Evolutionary conservation across 1,140 invertebrate genomes (phyloP).

Genomic region (Drosophila equinoxialis): DNA sequence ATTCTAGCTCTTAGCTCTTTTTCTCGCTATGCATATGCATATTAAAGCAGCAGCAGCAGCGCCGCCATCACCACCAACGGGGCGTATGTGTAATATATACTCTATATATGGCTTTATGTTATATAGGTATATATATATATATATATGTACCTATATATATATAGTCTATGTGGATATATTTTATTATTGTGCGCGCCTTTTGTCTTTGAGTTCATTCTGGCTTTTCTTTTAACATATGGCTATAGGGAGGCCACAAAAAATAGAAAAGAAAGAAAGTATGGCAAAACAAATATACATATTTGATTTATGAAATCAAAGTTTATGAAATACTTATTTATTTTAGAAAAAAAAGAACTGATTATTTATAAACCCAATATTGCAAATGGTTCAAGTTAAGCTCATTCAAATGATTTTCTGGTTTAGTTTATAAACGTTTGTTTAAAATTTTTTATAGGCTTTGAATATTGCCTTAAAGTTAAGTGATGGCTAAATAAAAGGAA

Average conservation of each 20-base stretch:
- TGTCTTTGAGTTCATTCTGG: conserved; percentile 50
- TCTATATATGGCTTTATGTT: conserved; percentile 38
- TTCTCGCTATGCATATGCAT: conserved; percentile 63
- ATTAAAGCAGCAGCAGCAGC: conserved; percentile 58
- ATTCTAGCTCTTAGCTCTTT: conserved; percentile 8
- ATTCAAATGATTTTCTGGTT: too few relatives aligned
- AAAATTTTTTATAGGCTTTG: too few relatives aligned
- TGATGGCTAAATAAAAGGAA: too few relatives aligned
- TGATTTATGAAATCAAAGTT: conserved; percentile 10
- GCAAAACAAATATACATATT: conserved; percentile 68
- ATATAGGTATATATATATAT: conserved; percentile 27
- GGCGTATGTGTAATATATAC: conserved; percentile 71
- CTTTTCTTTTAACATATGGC: conserved; percentile 44
- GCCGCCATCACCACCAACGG: conserved; percentile 6
- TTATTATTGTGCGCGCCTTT: conserved; percentile 54
- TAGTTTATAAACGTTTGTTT: too few relatives aligned
- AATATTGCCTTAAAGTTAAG: too few relatives aligned
- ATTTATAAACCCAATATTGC: not conserved
- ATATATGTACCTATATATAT: conserved; percentile 49
- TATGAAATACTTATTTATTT: not conserved
- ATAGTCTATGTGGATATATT: conserved; percentile 29
- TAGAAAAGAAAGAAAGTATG: conserved; percentile 26
- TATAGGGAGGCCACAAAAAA: conserved; percentile 2
- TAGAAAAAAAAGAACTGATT: not conserved
- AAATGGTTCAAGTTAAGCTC: not conserved